Percentiles rank a stretch among this genome's conserved stretches.
Conservation (phyloP, 2,797 vertebrate genomes). For the Neostethus bicornis region DNA sequence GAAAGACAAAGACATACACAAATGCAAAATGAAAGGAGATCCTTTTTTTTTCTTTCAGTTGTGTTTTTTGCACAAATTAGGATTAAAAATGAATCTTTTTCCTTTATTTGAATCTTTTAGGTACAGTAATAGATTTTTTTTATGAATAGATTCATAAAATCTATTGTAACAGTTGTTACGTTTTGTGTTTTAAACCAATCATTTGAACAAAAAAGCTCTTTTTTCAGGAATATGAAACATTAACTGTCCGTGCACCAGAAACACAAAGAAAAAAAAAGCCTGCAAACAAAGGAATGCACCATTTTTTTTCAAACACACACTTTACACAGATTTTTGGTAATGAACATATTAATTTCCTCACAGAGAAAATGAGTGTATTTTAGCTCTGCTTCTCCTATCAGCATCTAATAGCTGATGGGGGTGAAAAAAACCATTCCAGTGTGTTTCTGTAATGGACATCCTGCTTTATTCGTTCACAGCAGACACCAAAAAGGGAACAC, state of each 20-base stretch:
- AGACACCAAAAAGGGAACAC: background rate
- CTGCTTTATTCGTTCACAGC: constrained; percentile 3
- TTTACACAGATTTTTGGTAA: constrained; percentile 5
- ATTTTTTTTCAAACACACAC: background rate
- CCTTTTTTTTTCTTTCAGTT: background rate
- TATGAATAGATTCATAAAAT: no score
- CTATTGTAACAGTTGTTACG: no score
- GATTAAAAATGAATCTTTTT: background rate
- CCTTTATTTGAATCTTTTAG: background rate
- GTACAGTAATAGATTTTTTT: background rate
- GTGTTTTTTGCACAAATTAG: background rate
- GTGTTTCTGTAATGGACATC: constrained; percentile 4
- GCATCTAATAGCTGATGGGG: constrained; percentile 14
- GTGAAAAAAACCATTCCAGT: constrained; percentile 19
- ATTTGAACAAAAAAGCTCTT: no score
- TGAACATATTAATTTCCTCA: constrained; percentile 14
- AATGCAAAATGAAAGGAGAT: constrained; percentile 35
- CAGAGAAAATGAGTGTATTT: constrained; percentile 23
- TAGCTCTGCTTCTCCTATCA: constrained; percentile 21
- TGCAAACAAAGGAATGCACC: constrained; percentile 32
- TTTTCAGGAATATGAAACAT: constrained; percentile 23
- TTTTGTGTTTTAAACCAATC: no score
- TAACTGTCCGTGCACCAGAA: constrained; percentile 22
- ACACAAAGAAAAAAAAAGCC: constrained; percentile 10
- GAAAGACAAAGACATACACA: constrained; percentile 64